Conservation (phyloP, 2,113 vertebrate species). For the Eidolon helvum region DNA sequence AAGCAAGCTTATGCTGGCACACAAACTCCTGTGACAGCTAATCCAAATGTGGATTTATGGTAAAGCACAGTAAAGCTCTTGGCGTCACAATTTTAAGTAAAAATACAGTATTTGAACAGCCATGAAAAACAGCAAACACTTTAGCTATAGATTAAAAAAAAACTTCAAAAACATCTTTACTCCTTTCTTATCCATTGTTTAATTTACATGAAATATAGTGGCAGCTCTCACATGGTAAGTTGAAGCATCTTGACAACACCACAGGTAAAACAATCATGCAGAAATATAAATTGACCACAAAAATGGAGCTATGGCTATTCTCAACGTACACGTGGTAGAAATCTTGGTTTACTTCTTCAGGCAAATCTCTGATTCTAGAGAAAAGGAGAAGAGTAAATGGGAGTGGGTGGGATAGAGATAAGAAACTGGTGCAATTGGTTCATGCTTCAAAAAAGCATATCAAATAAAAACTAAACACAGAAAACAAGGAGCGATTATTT, state of each 20-base stretch:
- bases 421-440: neutral
- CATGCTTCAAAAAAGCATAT: neutral
- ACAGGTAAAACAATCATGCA: neutral
- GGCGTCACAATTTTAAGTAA: conserved; percentile 39
- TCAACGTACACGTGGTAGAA: neutral
- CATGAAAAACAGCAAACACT: conserved; percentile 35
- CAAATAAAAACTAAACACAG: conserved; percentile 33
- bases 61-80: conserved; percentile 19
- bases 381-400: neutral
- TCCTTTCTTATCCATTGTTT: conserved; percentile 16
- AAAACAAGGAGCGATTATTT: conserved; percentile 29
- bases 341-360: conserved; percentile 48
- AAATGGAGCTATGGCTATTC: neutral
- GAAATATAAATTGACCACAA: neutral
- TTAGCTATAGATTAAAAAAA: neutral
- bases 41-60: conserved; percentile 1
- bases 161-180: conserved; percentile 18
- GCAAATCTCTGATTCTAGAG: conserved; percentile 35
- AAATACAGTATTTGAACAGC: neutral
- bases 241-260: conserved; percentile 21
- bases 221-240: neutral
- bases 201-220: conserved; percentile 6
- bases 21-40: neutral
- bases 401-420: neutral
- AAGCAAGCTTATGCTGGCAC: conserved; percentile 5